phyloP scores from a whole-genome alignment of 2,113 vertebrate species.

The Pelvicachromis taeniatus region DNA sequence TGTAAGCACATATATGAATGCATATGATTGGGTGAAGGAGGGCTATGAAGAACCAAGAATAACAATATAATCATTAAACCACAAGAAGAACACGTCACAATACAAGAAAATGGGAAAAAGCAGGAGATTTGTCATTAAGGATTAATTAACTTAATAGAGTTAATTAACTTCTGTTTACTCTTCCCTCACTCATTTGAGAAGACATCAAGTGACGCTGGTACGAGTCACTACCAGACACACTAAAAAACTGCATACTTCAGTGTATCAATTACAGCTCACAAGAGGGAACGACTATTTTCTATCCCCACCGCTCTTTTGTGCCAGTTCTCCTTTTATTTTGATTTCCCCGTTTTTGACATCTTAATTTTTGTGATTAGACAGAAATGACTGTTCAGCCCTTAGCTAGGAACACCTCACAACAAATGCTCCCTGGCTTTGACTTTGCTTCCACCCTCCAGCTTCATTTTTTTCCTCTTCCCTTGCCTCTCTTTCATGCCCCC shows the following conservation, averaged over 20 bases:
- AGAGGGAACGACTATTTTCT: not conserved
- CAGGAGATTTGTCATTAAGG: not conserved
- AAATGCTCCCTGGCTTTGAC: slow-evolving; percentile 7
- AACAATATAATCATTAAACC: not conserved
- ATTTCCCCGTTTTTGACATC: not conserved
- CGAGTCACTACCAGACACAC: not conserved
- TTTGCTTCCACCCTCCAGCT: slow-evolving; percentile 8
- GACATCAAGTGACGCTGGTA: not conserved
- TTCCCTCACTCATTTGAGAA: not conserved
- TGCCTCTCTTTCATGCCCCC: slow-evolving; percentile 29
- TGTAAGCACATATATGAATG: not conserved
- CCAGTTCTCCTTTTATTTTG: not conserved
- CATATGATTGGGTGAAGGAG: not conserved
- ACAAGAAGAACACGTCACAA: not conserved
- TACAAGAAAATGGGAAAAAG: not conserved
- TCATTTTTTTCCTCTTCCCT: not conserved
- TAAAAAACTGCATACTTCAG: not conserved
- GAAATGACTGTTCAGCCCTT: not conserved
- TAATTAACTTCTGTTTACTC: not conserved
- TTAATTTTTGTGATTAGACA: not conserved
- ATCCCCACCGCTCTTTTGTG: not conserved
- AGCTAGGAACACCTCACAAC: not conserved
- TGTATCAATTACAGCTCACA: not conserved
- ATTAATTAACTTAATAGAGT: not conserved
- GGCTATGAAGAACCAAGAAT: not conserved